These are phyloP conservation scores for Caenorhabditis afra DNA, from an alignment of 2,888 invertebrate genomes.

Conservation along the genomic window DNA sequence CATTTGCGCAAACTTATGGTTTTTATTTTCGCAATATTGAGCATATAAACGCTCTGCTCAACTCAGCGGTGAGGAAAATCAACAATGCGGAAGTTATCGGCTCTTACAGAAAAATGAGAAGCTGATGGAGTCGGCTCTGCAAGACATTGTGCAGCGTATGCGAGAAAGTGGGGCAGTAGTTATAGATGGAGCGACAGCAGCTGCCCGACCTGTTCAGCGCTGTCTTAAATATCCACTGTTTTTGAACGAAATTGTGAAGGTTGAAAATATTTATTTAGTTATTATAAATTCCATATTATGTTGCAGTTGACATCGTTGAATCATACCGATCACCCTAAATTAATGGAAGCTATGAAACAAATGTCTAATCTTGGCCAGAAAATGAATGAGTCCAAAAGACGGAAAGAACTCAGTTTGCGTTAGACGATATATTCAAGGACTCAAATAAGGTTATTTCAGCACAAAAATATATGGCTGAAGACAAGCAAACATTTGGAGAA, in stretches of 20 bases:
- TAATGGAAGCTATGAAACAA: conserved; percentile 74
- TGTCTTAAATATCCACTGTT: conserved; percentile 78
- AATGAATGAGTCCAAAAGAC: conserved; percentile 78
- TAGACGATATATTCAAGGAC: too few relatives aligned
- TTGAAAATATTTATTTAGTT: conserved; percentile 10
- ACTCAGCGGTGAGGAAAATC: conserved; percentile 64
- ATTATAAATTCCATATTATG: background rate
- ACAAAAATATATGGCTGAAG: conserved; percentile 70
- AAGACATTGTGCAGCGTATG: conserved; percentile 65
- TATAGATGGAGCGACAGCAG: conserved; percentile 74
- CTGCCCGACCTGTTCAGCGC: conserved; percentile 76
- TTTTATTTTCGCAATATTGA: conserved; percentile 77
- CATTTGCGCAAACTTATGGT: conserved; percentile 75
- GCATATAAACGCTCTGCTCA: conserved; percentile 73
- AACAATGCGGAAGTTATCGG: conserved; percentile 8
- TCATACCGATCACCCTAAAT: conserved; percentile 77
- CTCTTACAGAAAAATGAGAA: conserved; percentile 60
- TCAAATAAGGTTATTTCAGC: conserved; percentile 59
- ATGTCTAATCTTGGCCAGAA: conserved; percentile 76
- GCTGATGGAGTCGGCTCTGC: conserved; percentile 66
- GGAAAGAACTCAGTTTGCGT: conserved; percentile 74
- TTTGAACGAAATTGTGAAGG: conserved; percentile 74
- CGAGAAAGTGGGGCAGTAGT: conserved; percentile 56
- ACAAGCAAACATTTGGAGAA: conserved; percentile 63
- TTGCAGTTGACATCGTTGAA: conserved; percentile 73